A percentile compares a stretch with the other conserved stretches of the same genome.
Evolutionary conservation across 2,113 vertebrate genomes (phyloP).

Genomic region (Edolisoma coerulescens): DNA sequence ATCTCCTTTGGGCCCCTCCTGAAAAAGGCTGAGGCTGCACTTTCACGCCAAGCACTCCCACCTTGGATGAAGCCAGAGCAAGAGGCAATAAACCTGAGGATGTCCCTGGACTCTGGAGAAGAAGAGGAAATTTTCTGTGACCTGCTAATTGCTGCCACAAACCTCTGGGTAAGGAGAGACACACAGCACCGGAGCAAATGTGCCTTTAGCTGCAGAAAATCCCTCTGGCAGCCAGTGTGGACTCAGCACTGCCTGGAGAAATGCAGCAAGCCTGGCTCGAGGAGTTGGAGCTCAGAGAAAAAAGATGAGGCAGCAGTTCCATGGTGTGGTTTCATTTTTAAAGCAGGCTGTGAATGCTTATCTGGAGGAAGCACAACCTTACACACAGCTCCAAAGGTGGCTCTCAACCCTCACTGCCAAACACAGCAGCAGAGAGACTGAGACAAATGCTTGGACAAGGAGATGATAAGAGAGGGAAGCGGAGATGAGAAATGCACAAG

Average conservation of each 20-base stretch:
- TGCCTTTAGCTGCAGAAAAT: background rate
- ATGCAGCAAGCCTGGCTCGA: background rate
- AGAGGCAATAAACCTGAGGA: background rate
- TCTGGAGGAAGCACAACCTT: background rate
- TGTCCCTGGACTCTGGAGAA: background rate
- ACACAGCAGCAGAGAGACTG: background rate
- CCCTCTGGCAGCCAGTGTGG: background rate
- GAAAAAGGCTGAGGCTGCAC: background rate
- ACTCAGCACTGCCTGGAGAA: background rate
- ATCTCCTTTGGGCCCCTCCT: background rate
- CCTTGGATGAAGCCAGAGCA: background rate
- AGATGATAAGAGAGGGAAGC: background rate
- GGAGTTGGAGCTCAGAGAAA: background rate
- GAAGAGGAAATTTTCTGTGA: background rate
- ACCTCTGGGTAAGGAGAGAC: background rate
- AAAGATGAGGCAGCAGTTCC: background rate
- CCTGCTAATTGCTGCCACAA: background rate
- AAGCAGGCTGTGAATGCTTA: background rate
- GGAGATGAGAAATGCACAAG: background rate
- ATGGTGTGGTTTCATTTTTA: background rate
- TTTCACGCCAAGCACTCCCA: background rate
- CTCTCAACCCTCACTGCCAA: background rate
- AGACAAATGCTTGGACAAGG: background rate
- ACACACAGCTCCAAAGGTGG: background rate
- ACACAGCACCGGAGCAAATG: background rate